phyloP scores from a whole-genome alignment of 2,797 vertebrate species.

The Pelobates cultripes region DNA sequence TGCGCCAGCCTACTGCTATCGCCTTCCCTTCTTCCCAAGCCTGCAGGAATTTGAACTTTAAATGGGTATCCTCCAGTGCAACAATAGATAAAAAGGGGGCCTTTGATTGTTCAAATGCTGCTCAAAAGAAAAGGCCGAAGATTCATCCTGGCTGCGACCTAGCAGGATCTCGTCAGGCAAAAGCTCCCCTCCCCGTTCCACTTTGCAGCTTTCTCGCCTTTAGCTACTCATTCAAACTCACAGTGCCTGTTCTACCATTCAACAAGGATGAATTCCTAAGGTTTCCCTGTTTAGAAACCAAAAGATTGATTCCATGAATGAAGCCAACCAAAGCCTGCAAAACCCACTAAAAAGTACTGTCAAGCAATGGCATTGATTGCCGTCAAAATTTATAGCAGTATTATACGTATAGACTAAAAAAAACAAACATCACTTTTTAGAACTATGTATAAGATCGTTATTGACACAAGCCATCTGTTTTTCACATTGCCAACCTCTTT shows the following conservation, averaged over 20 bases:
- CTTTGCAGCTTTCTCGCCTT: slow-evolving; percentile 58
- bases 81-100: slow-evolving; percentile 72
- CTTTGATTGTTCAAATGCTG: slow-evolving; percentile 73
- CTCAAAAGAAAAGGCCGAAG: slow-evolving; percentile 65
- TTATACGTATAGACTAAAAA: slow-evolving; percentile 58
- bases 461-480: slow-evolving; percentile 67
- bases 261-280: slow-evolving; percentile 64
- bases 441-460: slow-evolving; percentile 61
- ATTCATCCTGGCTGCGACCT: slow-evolving; percentile 67
- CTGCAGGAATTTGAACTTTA: slow-evolving; percentile 73
- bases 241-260: slow-evolving; percentile 59
- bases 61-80: slow-evolving; percentile 66
- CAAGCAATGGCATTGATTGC: slow-evolving; percentile 58
- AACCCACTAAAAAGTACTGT: slow-evolving; percentile 57
- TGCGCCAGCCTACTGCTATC: slow-evolving; percentile 65
- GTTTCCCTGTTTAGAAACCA: slow-evolving; percentile 37
- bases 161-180: slow-evolving; percentile 65
- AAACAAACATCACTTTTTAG: slow-evolving; percentile 51
- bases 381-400: slow-evolving; percentile 60
- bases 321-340: slow-evolving; percentile 59
- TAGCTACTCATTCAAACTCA: slow-evolving; percentile 64
- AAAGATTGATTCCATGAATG: slow-evolving; percentile 65
- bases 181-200: slow-evolving; percentile 59
- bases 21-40: slow-evolving; percentile 68
- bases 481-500: slow-evolving; percentile 47